Conservation (phyloP, 2,888 invertebrate species). For the Eutolmus rufibarbis region DNA sequence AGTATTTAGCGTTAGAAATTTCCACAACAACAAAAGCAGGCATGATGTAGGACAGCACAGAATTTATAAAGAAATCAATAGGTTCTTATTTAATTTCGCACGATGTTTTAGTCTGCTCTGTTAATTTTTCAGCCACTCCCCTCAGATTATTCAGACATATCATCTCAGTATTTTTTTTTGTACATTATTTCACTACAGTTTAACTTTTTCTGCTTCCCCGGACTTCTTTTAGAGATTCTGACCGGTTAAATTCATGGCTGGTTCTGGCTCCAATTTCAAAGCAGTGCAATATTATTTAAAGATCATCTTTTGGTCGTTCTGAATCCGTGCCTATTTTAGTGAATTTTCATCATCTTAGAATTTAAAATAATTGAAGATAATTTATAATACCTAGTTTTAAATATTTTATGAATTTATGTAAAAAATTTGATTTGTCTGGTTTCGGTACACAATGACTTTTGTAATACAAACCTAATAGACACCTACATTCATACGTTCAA, state of each 20-base stretch:
- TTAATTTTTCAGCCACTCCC: not conserved
- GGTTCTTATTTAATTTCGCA: not conserved
- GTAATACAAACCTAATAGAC: no score
- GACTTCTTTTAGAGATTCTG: not conserved
- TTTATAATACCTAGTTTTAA: not conserved
- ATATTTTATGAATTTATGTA: not conserved
- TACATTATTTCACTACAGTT: not conserved
- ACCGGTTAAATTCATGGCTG: not conserved
- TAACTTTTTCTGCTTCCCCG: not conserved
- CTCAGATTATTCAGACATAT: not conserved
- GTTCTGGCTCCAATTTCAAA: not conserved
- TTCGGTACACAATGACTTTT: no score
- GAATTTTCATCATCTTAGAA: not conserved
- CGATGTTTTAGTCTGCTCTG: not conserved
- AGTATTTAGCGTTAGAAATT: not conserved
- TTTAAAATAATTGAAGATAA: not conserved
- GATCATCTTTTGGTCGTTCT: not conserved
- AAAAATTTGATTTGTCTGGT: not conserved
- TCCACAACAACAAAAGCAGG: not conserved
- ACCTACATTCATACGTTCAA: no score
- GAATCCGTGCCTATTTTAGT: not conserved
- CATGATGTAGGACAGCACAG: not conserved
- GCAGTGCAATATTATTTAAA: not conserved
- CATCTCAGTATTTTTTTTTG: not conserved
- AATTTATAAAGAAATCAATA: not conserved